A percentile compares a stretch with the other conserved stretches of the same genome.
phyloP scores from a whole-genome alignment of 1,140 invertebrate species.

The Chionoecetes opilio region DNA sequence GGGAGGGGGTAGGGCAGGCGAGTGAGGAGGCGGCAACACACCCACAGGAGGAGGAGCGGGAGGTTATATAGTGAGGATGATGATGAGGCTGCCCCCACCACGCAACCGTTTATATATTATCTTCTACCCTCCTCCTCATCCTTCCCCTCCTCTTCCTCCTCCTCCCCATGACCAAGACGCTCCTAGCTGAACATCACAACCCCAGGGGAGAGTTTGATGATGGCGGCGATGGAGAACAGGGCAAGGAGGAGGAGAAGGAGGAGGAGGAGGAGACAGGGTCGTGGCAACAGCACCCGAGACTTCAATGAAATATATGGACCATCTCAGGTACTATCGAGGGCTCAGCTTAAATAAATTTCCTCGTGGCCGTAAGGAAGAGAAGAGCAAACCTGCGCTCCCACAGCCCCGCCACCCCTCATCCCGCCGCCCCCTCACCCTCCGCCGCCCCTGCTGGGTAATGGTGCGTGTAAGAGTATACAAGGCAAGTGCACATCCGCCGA shows the following conservation, averaged over 20 bases:
- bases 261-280: not conserved
- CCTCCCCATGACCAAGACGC: not conserved
- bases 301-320: not conserved
- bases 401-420: not conserved
- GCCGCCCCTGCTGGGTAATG: constrained; percentile 24
- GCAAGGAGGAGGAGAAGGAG: not conserved
- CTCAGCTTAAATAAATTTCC: constrained; percentile 34
- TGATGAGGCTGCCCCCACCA: not conserved
- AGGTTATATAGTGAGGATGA: not conserved
- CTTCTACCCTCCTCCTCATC: not conserved
- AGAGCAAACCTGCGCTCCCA: not conserved
- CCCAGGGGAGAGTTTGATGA: not conserved
- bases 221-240: not conserved
- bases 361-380: not conserved
- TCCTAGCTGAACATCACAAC: not conserved
- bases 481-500: not conserved
- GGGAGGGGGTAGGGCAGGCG: no score
- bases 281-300: not conserved
- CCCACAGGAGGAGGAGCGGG: constrained; percentile 1
- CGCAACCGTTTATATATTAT: not conserved
- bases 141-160: not conserved
- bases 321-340: not conserved
- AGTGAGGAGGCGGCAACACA: no score
- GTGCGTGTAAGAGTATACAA: constrained; percentile 57
- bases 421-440: not conserved